These are phyloP conservation scores for Catharus minimus DNA, from an alignment of 2,113 vertebrate genomes.

Conservation along the genomic window DNA sequence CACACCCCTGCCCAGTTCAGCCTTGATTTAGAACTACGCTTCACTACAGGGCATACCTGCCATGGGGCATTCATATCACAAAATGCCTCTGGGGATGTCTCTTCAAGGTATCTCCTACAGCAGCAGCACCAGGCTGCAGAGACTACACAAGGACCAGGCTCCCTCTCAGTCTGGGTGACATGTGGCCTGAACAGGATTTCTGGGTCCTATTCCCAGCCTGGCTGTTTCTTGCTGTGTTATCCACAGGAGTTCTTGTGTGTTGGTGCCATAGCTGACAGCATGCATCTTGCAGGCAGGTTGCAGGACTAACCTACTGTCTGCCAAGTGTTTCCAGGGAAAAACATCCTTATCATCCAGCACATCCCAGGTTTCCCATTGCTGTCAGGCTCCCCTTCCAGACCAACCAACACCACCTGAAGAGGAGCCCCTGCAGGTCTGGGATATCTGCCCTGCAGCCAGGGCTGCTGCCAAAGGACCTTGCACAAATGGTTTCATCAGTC, in stretches of 20 bases:
- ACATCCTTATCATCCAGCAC: background rate
- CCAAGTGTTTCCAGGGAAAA: background rate
- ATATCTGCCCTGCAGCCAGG: background rate
- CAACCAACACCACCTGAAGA: background rate
- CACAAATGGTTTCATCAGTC: background rate
- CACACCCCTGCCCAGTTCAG: background rate
- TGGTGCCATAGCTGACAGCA: background rate
- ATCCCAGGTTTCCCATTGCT: background rate
- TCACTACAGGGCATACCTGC: background rate
- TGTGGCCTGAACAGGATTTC: background rate
- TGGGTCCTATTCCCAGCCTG: background rate
- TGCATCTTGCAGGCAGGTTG: background rate
- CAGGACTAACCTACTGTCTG: background rate
- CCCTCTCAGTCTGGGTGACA: background rate
- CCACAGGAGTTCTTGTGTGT: background rate
- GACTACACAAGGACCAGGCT: background rate
- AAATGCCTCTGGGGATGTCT: rapidly evolving
- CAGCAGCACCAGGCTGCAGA: background rate
- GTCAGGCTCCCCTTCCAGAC: background rate
- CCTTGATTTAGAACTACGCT: background rate
- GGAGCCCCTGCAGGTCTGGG: background rate
- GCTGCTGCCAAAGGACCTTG: background rate
- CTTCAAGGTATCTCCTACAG: background rate
- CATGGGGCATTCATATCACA: background rate
- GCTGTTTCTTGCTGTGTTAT: background rate